Percentiles rank a stretch among this genome's conserved stretches.
Conservation (phyloP, 1,140 invertebrate genomes). For the Lithobius niger region DNA sequence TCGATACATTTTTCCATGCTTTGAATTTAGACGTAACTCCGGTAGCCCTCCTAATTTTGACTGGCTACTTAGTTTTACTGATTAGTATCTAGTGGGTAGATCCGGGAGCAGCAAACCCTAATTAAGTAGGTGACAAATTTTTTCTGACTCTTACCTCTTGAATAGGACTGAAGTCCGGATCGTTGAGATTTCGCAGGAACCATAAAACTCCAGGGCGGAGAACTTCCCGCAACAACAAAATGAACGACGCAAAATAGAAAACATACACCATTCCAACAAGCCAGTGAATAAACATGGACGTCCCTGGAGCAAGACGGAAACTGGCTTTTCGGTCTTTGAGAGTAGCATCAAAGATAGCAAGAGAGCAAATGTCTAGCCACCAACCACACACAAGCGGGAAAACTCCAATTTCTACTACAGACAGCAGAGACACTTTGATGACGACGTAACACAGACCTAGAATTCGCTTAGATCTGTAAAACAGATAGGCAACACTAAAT, state of each 20-base stretch:
- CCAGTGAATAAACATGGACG: conserved; percentile 98
- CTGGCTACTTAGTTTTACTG: too few relatives aligned
- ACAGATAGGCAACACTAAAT: conserved; percentile 2
- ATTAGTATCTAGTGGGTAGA: too few relatives aligned
- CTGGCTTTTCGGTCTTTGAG: conserved; percentile 65
- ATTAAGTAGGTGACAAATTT: too few relatives aligned
- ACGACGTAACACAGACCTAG: conserved; percentile 92
- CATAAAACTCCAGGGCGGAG: conserved; percentile 88
- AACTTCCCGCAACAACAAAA: conserved; percentile 82
- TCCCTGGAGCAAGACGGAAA: conserved; percentile 78
- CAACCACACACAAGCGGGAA: conserved; percentile 94
- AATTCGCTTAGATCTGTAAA: conserved; percentile 52
- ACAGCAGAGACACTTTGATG: conserved; percentile 81
- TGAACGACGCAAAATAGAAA: conserved; percentile 98
- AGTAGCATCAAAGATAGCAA: conserved; percentile 87
- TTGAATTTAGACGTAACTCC: too few relatives aligned
- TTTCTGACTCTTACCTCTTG: conserved; percentile 46
- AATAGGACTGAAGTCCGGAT: conserved; percentile 97
- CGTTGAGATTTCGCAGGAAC: conserved; percentile 94
- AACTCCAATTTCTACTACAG: conserved; percentile 90
- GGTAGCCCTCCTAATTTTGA: too few relatives aligned
- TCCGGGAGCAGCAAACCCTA: too few relatives aligned
- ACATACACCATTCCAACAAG: conserved; percentile 98
- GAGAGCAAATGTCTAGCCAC: conserved; percentile 97
- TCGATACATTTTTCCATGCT: too few relatives aligned